Evolutionary conservation across 2,113 vertebrate genomes (phyloP), one percentile per base, ranked within the genome.

Genomic region (Pseudonaja textilis): DNA sequence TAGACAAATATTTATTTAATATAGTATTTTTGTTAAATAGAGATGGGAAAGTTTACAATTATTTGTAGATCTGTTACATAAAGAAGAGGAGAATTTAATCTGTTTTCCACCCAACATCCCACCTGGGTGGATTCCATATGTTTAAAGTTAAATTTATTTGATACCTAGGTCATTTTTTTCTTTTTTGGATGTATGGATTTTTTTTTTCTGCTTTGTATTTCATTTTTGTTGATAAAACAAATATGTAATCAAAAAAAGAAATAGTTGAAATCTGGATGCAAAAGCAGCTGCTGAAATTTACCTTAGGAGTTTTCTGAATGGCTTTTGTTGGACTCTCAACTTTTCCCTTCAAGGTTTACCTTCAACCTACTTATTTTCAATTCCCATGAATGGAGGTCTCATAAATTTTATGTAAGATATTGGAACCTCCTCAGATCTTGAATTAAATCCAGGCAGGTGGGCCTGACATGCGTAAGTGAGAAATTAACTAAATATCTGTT

Each of bases 61-160:
- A 69, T 69, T 69, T 69, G 14, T 69, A 69, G 64, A 69, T 29
- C 64, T 69, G 29, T 34, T 34, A 69, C 2, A 1, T 69, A 69
- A 69, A 69, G 64, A 14, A 16, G 29, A 34, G 12, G 64, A 34
- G 14, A 69, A 69, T 69, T 34, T 34, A 47, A 69, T 69, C 29
- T 12, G 26, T 14, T 2, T 4, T 1, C 0, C 3, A 3, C 29
- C 0, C 29, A 69, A 34, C 64, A 34, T 69, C 64, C 29, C 34
- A 34, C 29, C n/a, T n/a, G 14, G 29, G 5, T 69, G 14, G 12
- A 69, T 69, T 69, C 64, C 14, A 69, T 69, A 69, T 34, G 64
- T 69, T 69, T 69, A 69, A 69, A 16, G 12, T 69, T 69, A 34
- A 34, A 34, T 69, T 34, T 69, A 69, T 69, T 69, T 69, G 64